phyloP scores from a whole-genome alignment of 2,888 invertebrate species.

The Entomobrya proxima region DNA sequence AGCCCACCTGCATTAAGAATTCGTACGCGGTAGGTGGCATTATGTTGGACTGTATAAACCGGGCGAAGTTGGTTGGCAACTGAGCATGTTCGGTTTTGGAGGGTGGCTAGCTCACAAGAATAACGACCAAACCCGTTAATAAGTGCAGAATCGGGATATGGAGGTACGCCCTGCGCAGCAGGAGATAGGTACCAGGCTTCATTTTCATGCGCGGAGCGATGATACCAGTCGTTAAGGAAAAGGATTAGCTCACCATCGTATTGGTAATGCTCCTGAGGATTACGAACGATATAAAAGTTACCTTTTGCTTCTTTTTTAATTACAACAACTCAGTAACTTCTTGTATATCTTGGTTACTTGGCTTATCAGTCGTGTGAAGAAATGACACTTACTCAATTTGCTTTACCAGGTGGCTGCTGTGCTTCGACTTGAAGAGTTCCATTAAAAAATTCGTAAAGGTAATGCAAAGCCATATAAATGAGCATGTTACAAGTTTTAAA shows the following conservation, averaged over 20 bases:
- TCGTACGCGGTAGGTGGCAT: conserved; percentile 60
- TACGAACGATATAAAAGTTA: conserved; percentile 63
- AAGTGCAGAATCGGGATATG: conserved; percentile 63
- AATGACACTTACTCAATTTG: too few relatives aligned
- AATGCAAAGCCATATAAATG: too few relatives aligned
- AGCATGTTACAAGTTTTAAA: too few relatives aligned
- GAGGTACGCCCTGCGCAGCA: conserved; percentile 18
- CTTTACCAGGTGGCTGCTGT: too few relatives aligned
- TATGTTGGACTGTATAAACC: conserved; percentile 29
- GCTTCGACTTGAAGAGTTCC: too few relatives aligned
- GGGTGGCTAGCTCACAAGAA: conserved; percentile 51
- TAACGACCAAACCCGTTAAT: conserved; percentile 71
- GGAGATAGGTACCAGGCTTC: conserved; percentile 57
- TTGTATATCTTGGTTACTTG: too few relatives aligned
- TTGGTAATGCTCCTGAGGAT: not conserved
- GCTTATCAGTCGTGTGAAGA: too few relatives aligned
- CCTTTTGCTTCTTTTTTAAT: too few relatives aligned
- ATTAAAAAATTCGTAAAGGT: too few relatives aligned
- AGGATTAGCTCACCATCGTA: conserved; percentile 67
- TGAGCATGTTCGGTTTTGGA: conserved; percentile 36
- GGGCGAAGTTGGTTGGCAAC: conserved; percentile 11
- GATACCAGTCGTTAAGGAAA: conserved; percentile 70
- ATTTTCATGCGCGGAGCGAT: conserved; percentile 64
- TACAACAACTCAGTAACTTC: too few relatives aligned
- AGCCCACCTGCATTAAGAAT: conserved; percentile 63